Evolutionary conservation across 2,888 invertebrate genomes (phyloP).

Genomic region (Epirrhoe alternata): DNA sequence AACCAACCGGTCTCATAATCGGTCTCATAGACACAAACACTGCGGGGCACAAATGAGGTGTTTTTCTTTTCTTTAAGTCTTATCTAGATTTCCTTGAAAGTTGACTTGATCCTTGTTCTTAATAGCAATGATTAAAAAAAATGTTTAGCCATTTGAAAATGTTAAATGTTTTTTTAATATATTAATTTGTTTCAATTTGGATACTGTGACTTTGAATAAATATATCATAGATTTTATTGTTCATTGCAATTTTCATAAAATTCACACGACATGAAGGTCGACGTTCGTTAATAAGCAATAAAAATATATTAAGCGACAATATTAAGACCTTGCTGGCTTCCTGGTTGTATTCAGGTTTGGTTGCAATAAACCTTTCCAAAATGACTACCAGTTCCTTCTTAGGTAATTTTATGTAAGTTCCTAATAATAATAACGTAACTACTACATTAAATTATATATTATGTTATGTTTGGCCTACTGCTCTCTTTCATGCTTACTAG

Average conservation of each 20-base stretch:
- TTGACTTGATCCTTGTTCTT: no score
- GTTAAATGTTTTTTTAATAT: no score
- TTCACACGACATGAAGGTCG: slow-evolving; percentile 30
- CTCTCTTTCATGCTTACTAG: not conserved
- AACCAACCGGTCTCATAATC: no score
- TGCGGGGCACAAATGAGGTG: no score
- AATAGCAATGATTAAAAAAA: no score
- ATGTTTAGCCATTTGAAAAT: no score
- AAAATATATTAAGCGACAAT: slow-evolving; percentile 6
- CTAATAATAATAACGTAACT: slow-evolving; percentile 5
- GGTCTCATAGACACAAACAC: no score
- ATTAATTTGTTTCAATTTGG: no score
- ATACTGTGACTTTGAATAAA: not conserved
- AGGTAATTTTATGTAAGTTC: slow-evolving; percentile 14
- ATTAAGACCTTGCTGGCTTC: slow-evolving; percentile 35
- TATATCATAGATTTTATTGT: not conserved
- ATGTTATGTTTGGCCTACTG: slow-evolving; percentile 30
- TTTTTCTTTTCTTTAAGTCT: no score
- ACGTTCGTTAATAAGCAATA: slow-evolving; percentile 20
- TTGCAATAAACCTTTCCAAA: slow-evolving; percentile 34
- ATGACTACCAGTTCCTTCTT: slow-evolving; percentile 14
- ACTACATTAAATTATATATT: slow-evolving; percentile 6
- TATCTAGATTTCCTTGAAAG: no score
- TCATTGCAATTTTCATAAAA: slow-evolving; percentile 13
- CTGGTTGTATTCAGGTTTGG: slow-evolving; percentile 30